Conservation (phyloP, 2,797 vertebrate species). For the Betta splendens region DNA sequence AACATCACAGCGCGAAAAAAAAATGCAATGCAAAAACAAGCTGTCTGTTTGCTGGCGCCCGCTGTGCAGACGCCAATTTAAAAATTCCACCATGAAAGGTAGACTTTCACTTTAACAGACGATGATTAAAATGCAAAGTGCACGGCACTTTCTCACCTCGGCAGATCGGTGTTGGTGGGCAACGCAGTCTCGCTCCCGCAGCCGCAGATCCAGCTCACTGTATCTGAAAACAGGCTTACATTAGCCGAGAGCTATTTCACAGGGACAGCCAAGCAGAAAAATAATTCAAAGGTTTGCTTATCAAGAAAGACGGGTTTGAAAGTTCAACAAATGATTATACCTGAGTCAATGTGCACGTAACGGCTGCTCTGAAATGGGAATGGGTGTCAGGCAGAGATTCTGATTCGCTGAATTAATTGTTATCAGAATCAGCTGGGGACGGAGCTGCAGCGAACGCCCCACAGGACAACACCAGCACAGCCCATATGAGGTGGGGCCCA, state of each 20-base stretch:
- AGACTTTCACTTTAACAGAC: slow-evolving; percentile 9
- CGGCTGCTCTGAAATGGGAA: slow-evolving; percentile 72
- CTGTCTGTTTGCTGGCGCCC: background rate
- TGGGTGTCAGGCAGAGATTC: slow-evolving; percentile 68
- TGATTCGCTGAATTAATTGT: slow-evolving; percentile 76
- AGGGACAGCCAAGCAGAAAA: slow-evolving; percentile 82
- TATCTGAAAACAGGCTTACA: slow-evolving; percentile 78
- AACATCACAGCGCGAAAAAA: slow-evolving; percentile 13
- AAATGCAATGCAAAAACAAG: background rate
- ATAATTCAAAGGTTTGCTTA: slow-evolving; percentile 82
- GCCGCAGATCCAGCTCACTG: slow-evolving; percentile 64
- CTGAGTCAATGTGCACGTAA: slow-evolving; percentile 79
- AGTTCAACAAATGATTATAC: slow-evolving; percentile 82
- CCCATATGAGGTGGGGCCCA: slow-evolving; percentile 14
- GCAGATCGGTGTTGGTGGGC: slow-evolving; percentile 52
- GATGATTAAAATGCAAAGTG: slow-evolving; percentile 47
- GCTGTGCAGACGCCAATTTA: slow-evolving; percentile 9
- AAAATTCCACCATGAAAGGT: slow-evolving; percentile 1
- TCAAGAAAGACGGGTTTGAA: slow-evolving; percentile 74
- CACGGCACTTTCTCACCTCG: slow-evolving; percentile 27
- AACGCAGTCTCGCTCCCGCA: slow-evolving; percentile 37
- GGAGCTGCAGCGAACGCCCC: slow-evolving; percentile 26
- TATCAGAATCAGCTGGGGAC: slow-evolving; percentile 58
- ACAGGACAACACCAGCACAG: slow-evolving; percentile 50
- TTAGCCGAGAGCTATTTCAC: slow-evolving; percentile 80